Evolutionary conservation across 1,140 invertebrate genomes (phyloP), one percentile per base, ranked within the genome.

Genomic region (Drosophila prosaltans): DNA sequence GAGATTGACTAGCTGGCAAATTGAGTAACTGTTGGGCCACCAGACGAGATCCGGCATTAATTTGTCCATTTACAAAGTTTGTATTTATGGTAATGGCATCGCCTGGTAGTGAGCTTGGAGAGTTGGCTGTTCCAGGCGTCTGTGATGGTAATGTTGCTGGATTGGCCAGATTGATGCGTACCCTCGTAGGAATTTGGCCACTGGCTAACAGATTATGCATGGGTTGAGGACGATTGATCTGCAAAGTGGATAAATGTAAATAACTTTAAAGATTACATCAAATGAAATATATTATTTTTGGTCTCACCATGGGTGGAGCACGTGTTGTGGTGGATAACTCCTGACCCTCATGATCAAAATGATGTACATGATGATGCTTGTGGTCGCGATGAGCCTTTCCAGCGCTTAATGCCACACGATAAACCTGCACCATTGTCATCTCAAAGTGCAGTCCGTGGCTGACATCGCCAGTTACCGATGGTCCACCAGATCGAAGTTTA

Each of bases 351-450:
- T 97, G 96, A 77, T 95, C 95, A 77, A 95, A 96, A 72, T 96
- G 95, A 81, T 97, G 96, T 0, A 94, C 96, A 81, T 97, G 96
- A 82, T 97, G 96, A 77, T 97, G 96, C 82, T 97, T 97, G 91
- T 97, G 96, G 81, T 97, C 96, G 62, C 95, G 95, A 88, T 97
- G 96, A 0, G 96, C 96, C 92, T 97, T 97, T 0, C 96, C 96
- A 1, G 96, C 96, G 1, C 95, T 96, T 41, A 97, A 90, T 0
- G 96, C 96, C 0, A 96, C 95, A 40, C 94, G 94, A 90, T 97
- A 97, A 1, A 97, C 90, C 85, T 97, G 95, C 0, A 97, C 84
- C 94, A 97, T 95, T 0, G 96, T 97, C 48, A 97, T 88, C 93
- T 97, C 96, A 9, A 96, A 96, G 24, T 96, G 92, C 45, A 96